A percentile compares a stretch with the other conserved stretches of the same genome.
Conservation (phyloP, 1,140 invertebrate genomes). For the Physella acuta region DNA sequence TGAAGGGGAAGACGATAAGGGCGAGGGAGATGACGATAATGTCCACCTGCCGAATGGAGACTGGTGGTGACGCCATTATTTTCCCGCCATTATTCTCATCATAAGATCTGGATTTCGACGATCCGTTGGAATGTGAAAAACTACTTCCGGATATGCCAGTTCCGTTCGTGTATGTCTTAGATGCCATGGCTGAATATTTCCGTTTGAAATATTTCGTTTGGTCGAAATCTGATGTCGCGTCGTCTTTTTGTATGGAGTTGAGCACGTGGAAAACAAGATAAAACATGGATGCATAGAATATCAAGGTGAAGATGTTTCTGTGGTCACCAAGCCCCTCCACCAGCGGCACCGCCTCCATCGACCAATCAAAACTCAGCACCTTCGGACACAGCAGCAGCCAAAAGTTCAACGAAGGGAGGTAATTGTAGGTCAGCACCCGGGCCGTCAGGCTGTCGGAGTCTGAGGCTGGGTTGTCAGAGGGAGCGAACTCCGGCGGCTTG, state of each 20-base stretch:
- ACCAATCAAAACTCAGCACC: constrained; percentile 96
- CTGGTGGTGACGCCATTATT: background rate
- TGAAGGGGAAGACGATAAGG: constrained; percentile 85
- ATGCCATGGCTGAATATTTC: no score
- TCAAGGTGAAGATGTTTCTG: constrained; percentile 79
- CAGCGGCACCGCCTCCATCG: constrained; percentile 94
- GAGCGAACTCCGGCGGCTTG: constrained; percentile 91
- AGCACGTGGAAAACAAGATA: constrained; percentile 44
- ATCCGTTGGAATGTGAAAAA: background rate
- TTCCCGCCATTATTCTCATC: background rate
- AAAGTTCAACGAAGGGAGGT: constrained; percentile 84
- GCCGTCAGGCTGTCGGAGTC: constrained; percentile 75
- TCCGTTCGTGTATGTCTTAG: background rate
- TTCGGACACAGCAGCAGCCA: constrained; percentile 87
- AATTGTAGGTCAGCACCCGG: constrained; percentile 84
- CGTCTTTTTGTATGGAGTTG: constrained; percentile 1
- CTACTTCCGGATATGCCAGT: background rate
- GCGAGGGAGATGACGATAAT: constrained; percentile 64
- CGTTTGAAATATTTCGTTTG: no score
- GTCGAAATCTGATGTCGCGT: no score
- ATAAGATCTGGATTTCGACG: constrained; percentile 1
- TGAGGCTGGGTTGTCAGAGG: constrained; percentile 65
- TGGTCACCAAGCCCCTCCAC: constrained; percentile 77
- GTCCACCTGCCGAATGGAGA: constrained; percentile 27
- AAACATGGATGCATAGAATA: constrained; percentile 70